Conservation (phyloP, 2,888 invertebrate species). For the Baccha elongata region DNA sequence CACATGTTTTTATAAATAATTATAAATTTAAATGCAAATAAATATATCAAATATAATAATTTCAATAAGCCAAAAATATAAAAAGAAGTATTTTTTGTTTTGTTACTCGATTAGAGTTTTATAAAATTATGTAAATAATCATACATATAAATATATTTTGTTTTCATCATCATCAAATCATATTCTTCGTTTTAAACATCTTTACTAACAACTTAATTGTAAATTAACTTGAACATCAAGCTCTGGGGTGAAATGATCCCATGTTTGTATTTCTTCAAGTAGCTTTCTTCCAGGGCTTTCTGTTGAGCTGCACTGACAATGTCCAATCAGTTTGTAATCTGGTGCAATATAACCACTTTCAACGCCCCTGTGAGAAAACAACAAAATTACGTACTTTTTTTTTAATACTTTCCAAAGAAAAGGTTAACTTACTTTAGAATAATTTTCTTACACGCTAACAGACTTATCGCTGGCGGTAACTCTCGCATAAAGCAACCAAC, state of each 20-base stretch:
- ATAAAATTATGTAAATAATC: too few relatives aligned
- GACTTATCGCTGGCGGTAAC: conserved; percentile 81
- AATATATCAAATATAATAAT: conserved; percentile 35
- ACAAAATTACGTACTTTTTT: too few relatives aligned
- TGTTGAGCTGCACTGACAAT: conserved; percentile 83
- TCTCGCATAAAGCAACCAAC: conserved; percentile 84
- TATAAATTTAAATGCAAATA: conserved; percentile 30
- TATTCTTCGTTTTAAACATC: too few relatives aligned
- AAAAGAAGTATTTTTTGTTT: too few relatives aligned
- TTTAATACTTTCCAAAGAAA: not conserved
- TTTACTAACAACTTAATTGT: too few relatives aligned
- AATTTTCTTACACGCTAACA: conserved; percentile 82
- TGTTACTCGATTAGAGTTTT: too few relatives aligned
- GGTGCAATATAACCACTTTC: conserved; percentile 82
- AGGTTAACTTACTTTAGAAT: conserved; percentile 78
- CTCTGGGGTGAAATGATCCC: conserved; percentile 82
- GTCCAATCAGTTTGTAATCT: conserved; percentile 83
- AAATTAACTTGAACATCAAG: not conserved
- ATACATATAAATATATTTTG: too few relatives aligned
- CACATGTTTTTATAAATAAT: conserved; percentile 42
- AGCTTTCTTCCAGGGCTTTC: conserved; percentile 84
- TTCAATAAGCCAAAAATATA: too few relatives aligned
- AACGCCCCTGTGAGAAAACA: conserved; percentile 80
- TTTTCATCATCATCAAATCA: too few relatives aligned
- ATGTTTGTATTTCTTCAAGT: conserved; percentile 83